Percentiles rank a stretch among this genome's conserved stretches.
Evolutionary conservation across 2,113 vertebrate species (phyloP).

Genomic region (Cathartes aura): DNA sequence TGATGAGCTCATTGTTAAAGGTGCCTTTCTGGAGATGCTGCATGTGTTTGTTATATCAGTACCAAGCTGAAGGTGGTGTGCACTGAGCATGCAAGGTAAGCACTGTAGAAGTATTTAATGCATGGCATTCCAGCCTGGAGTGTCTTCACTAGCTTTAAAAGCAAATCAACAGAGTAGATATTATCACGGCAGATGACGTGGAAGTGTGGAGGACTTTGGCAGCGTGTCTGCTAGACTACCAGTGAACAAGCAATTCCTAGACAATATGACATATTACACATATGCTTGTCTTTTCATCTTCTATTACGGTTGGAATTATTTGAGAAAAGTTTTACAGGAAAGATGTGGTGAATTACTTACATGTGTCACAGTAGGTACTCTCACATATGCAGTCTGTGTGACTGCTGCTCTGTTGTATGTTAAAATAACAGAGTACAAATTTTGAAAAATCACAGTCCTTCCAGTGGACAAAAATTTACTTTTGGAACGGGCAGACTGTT

Average conservation of each 20-base stretch:
- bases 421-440: background rate
- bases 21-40: background rate
- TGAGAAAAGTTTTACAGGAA: background rate
- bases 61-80: background rate
- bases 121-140: background rate
- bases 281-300: background rate
- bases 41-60: background rate
- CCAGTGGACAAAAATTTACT: background rate
- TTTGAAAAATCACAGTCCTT: background rate
- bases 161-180: background rate
- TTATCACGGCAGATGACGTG: background rate
- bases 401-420: background rate
- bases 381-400: background rate
- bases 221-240: background rate
- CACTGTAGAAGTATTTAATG: background rate
- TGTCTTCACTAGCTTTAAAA: background rate
- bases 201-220: background rate
- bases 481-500: background rate
- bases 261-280: background rate
- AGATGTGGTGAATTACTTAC: background rate
- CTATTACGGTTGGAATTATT: background rate
- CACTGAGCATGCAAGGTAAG: background rate
- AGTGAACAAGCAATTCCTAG: background rate
- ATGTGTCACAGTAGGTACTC: background rate
- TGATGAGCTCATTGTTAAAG: background rate